Evolutionary conservation across 2,113 vertebrate species (phyloP), one percentile per base, ranked within the genome.

Genomic region (Albula glossodonta): DNA sequence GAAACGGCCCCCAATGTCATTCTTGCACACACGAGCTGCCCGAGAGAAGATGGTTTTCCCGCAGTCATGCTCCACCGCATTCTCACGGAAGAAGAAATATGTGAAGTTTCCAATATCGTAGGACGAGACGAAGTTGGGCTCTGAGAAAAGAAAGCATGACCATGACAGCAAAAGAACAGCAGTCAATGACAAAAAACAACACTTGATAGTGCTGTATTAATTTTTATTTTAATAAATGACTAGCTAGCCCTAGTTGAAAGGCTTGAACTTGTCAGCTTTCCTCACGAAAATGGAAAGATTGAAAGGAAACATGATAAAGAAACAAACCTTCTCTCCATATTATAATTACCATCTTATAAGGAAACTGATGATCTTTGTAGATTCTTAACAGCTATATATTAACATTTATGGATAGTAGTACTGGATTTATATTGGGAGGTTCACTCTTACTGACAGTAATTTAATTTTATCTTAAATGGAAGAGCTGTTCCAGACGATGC

Each of bases 1-100:
- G 78, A 99, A 99, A 0, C 98, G 97, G 0, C 98, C 98, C 0
- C 98, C 98, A 0, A 99, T 96, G 92, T 99, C 98, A 0, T 99
- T 99, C 91, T 99, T 99, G 89, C 98, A 99, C 13, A 99, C 97
- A 0, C 98, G 96, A 0, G 97, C 97, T 0, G 96, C 97, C 1
- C 98, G 95, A 63, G 98, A 99, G 92, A 99, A 99, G 81, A 99
- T 97, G 0, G 97, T 98, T 85, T 97, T 96, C 48, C 98, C 98
- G 52, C 98, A 99, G 87, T 99, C 98, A 0, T 99, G 98, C 89
- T 99, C 98, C 90, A 99, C 97, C 0, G 98, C 98, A 0, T 99
- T 99, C 90, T 99, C 98, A 41, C 98, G 97, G 92, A 99, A 99
- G 91, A 99, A 99, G 93, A 99, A 99, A 92, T 99, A 99, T 52